Evolutionary conservation across 2,797 vertebrate genomes (phyloP).

Genomic region (Spinus olivaceus): DNA sequence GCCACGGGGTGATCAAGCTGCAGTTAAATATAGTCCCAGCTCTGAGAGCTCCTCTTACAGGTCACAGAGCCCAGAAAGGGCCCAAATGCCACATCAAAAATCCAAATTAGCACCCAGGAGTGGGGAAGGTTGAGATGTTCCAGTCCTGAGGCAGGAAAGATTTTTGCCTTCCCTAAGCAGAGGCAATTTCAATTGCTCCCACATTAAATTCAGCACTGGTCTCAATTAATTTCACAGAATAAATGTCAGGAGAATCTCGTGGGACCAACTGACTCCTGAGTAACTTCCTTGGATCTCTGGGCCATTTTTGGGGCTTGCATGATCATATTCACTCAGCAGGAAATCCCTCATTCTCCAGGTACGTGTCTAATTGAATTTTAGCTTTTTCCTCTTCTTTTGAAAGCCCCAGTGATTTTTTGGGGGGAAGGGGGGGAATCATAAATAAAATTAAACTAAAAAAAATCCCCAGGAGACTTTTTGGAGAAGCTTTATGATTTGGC

Average conservation of each 20-base stretch:
- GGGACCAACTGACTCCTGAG: slow-evolving; percentile 9
- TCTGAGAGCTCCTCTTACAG: background rate
- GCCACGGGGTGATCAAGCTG: background rate
- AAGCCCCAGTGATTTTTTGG: background rate
- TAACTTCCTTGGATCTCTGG: background rate
- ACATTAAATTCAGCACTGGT: background rate
- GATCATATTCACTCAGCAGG: slow-evolving; percentile 8
- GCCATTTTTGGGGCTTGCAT: background rate
- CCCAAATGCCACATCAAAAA: background rate
- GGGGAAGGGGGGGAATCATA: background rate
- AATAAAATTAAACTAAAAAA: background rate
- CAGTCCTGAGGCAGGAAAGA: background rate
- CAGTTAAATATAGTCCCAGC: background rate
- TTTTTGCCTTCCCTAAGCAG: background rate
- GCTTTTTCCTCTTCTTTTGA: background rate
- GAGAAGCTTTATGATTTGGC: background rate
- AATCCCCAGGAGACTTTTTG: background rate
- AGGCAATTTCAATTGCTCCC: background rate
- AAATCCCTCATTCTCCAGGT: slow-evolving; percentile 20
- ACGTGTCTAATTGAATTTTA: background rate
- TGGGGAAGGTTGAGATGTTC: background rate
- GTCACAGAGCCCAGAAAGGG: background rate
- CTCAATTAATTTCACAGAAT: background rate
- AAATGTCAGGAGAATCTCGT: slow-evolving; percentile 29
- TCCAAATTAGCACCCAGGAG: background rate